Percentiles rank a stretch among this genome's conserved stretches.
phyloP scores from a whole-genome alignment of 2,797 vertebrate genomes.

The Margarornis squamiger region DNA sequence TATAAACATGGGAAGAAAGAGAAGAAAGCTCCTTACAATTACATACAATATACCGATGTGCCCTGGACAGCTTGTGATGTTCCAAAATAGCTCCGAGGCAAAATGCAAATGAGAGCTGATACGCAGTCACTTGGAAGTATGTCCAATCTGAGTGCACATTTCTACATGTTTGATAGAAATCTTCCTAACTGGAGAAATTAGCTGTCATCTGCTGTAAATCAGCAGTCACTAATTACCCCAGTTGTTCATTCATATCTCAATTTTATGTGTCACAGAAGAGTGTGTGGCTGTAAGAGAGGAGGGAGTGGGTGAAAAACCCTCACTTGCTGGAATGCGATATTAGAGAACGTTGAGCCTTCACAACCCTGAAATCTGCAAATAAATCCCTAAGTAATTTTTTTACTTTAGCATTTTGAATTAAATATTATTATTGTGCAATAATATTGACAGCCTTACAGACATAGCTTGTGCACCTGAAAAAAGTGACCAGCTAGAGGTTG shows the following conservation, averaged over 20 bases:
- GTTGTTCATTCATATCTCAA: neutral
- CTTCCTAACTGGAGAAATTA: slow-evolving; percentile 47
- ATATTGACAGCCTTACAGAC: neutral
- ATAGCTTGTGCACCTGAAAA: neutral
- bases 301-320: neutral
- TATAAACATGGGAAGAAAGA: neutral
- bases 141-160: neutral
- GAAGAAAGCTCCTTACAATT: neutral
- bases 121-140: slow-evolving; percentile 33
- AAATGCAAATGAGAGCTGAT: slow-evolving; percentile 23
- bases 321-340: neutral
- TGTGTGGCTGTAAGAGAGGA: neutral
- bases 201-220: slow-evolving; percentile 57
- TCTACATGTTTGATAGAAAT: slow-evolving; percentile 40
- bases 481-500: too few relatives aligned
- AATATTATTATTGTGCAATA: neutral
- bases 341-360: neutral
- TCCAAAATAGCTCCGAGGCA: neutral
- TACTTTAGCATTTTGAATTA: neutral
- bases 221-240: slow-evolving; percentile 5
- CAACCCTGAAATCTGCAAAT: neutral
- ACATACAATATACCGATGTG: neutral
- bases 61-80: slow-evolving; percentile 13
- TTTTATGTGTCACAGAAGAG: neutral
- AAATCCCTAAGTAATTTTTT: neutral